A percentile compares a stretch with the other conserved stretches of the same genome.
phyloP scores from a whole-genome alignment of 2,888 invertebrate species.

The Timandra comae region DNA sequence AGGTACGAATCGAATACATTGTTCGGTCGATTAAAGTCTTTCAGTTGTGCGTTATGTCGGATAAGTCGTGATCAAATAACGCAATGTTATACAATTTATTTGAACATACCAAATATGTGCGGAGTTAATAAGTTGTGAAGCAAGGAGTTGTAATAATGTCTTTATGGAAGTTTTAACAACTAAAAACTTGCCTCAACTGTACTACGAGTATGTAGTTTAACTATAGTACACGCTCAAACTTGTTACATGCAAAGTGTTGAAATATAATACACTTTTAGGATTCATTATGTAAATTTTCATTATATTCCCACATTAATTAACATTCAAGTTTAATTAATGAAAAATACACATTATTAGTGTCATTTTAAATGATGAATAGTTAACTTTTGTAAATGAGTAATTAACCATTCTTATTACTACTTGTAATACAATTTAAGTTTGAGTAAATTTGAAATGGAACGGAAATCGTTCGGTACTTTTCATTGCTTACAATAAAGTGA shows the following conservation, averaged over 20 bases:
- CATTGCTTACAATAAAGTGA: conserved; percentile 3
- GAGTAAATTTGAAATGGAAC: conserved; percentile 4
- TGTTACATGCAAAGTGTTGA: background rate
- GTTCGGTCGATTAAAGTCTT: conserved; percentile 71
- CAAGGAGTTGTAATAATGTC: too few species aligned
- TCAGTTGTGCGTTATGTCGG: conserved; percentile 63
- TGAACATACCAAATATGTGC: too few species aligned
- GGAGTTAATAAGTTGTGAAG: too few species aligned
- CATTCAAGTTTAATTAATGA: conserved; percentile 11
- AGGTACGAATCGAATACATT: conserved; percentile 53
- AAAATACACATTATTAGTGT: conserved; percentile 7
- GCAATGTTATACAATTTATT: conserved; percentile 27
- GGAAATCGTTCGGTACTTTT: background rate
- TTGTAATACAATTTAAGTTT: background rate
- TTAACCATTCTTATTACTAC: conserved; percentile 1
- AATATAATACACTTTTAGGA: background rate
- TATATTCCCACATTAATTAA: conserved; percentile 11
- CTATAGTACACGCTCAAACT: too few species aligned
- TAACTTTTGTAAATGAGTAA: conserved; percentile 7
- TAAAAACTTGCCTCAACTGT: too few species aligned
- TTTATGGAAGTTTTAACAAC: too few species aligned
- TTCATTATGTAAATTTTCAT: conserved; percentile 5
- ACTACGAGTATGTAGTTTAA: too few species aligned
- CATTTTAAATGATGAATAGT: conserved; percentile 12
- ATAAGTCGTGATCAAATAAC: conserved; percentile 60